Conservation (phyloP, 2,888 invertebrate genomes). For the Synanthedon tipuliformis region DNA sequence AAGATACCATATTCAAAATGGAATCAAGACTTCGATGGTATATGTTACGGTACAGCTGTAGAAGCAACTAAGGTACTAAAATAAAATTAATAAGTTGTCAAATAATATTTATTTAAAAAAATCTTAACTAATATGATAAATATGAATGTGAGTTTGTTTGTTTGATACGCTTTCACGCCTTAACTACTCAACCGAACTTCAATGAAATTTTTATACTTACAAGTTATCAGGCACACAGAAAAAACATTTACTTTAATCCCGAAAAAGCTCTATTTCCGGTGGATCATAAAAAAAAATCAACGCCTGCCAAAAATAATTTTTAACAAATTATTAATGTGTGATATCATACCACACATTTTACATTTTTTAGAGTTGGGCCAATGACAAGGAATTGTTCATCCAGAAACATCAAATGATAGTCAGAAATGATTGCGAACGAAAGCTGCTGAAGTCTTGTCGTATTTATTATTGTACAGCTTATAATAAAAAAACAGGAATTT, state of each 20-base stretch:
- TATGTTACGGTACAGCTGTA: conserved; percentile 26
- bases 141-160: no score
- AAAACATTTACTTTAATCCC: no score
- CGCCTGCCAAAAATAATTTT: not conserved
- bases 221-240: no score
- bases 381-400: conserved; percentile 14
- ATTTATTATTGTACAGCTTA: conserved; percentile 24
- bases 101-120: no score
- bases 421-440: conserved; percentile 15
- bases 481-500: conserved; percentile 4
- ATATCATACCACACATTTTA: not conserved
- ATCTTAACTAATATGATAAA: no score
- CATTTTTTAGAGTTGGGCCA: conserved; percentile 26
- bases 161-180: no score
- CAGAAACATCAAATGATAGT: conserved; percentile 15
- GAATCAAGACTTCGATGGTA: conserved; percentile 34
- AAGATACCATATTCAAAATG: conserved; percentile 31
- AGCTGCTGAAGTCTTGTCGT: conserved; percentile 15
- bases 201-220: no score
- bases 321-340: not conserved
- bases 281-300: no score
- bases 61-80: conserved; percentile 22
- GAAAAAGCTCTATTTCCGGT: no score
- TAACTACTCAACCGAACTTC: no score
- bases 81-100: no score